Evolutionary conservation across 2,113 vertebrate species (phyloP).

Genomic region (Varanus komodoensis): DNA sequence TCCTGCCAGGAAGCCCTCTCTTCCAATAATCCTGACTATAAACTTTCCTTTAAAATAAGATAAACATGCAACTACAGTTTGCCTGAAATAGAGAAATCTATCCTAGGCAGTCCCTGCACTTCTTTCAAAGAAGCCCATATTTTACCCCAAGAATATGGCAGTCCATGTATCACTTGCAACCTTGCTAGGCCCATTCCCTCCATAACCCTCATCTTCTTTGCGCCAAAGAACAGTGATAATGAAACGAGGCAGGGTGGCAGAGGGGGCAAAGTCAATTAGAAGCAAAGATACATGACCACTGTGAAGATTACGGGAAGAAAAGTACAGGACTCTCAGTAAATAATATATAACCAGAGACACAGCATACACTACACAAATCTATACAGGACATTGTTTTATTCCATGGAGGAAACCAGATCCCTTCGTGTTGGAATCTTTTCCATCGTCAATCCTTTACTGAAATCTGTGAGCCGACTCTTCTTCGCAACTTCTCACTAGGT

Average conservation of each 20-base stretch:
- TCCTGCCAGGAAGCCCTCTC: slow-evolving; percentile 8
- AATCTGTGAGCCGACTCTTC: not conserved
- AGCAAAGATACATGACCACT: not conserved
- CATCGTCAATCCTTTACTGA: not conserved
- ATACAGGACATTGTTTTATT: not conserved
- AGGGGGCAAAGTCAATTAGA: not conserved
- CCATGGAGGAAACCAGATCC: not conserved
- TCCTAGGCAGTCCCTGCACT: not conserved
- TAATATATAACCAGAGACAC: not conserved
- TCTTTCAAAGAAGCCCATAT: not conserved
- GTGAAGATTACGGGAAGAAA: not conserved
- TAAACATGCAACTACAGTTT: slow-evolving; percentile 13
- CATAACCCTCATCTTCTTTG: not conserved
- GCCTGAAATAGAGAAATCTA: not conserved
- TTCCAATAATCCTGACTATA: slow-evolving; percentile 21
- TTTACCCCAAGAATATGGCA: not conserved
- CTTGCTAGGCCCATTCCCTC: not conserved
- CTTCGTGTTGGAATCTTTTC: not conserved
- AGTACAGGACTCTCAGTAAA: not conserved
- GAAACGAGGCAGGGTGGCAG: not conserved
- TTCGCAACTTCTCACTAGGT: not conserved
- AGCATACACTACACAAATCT: slow-evolving; percentile 17
- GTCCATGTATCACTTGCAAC: not conserved
- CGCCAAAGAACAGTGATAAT: not conserved
- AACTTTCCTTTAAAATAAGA: slow-evolving; percentile 8